Evolutionary conservation across 2,797 vertebrate genomes (phyloP), one percentile per base, ranked within the genome.

Genomic region (Calcarius lapponicus): DNA sequence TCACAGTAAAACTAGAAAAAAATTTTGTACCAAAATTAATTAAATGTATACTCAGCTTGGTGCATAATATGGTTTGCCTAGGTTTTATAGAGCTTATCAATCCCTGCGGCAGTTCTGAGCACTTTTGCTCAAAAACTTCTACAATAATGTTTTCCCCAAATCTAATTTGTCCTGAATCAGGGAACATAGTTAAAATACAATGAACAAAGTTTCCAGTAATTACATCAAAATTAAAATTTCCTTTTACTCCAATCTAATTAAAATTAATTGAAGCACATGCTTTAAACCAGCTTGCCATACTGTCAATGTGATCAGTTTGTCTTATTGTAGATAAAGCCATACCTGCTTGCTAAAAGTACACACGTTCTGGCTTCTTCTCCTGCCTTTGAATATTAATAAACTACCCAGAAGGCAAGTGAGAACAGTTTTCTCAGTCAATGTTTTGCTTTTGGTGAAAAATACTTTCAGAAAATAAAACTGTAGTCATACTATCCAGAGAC

Each of bases 231-330:
- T 94, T 91, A 85, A 92, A 96, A 88, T 90, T 90, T 93, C 43
- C n/a, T 95, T 93, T 95, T 94, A 79, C 65, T 78, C 45, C 29
- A 90, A 75, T 79, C 83, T 91, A 91, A 95, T 96, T 96, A 90
- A 93, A 97, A 93, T 93, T 94, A 94, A 96, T 93, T 92, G 92
- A 95, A 62, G 61, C 42, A 72, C 21, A 45, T 31, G 10, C n/a
- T 95, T 95, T 92, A 92, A 83, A 75, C 74, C 67, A 76, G n/a
- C 17, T 80, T 94, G 69, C 83, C 75, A 80, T 73, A 86, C 82
- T 81, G 79, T 88, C 94, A 93, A 66, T 9, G 31, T 74, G 78
- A 91, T 93, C 93, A 71, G 67, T 95, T 97, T 95, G 85, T 96
- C 88, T 95, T 93, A 75, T 48, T 92, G 88, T 51, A 65, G 78